Evolutionary conservation across 2,797 vertebrate genomes (phyloP).

Genomic region (Hyperoplus immaculatus): DNA sequence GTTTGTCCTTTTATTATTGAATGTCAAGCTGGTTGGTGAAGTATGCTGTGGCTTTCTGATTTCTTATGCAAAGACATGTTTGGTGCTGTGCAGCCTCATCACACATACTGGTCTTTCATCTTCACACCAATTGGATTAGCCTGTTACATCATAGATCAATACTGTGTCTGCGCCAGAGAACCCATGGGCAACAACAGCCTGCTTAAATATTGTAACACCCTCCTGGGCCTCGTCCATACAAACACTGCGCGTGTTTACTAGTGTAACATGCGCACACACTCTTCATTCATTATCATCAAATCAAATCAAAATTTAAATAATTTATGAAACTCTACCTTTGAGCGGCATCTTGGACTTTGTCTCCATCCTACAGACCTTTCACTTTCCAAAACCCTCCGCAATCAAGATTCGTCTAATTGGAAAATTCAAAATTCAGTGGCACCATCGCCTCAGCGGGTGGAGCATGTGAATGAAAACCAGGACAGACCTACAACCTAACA

Average conservation of each 20-base stretch:
- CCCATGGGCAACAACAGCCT: not conserved
- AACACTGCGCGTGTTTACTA: slow-evolving; percentile 1
- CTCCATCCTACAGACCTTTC: slow-evolving; percentile 23
- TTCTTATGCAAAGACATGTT: slow-evolving; percentile 2
- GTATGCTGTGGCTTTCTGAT: not conserved
- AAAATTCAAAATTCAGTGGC: slow-evolving; percentile 29
- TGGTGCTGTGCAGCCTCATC: slow-evolving; percentile 3
- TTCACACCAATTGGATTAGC: slow-evolving; percentile 35
- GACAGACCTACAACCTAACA: not conserved
- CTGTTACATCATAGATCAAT: slow-evolving; percentile 50
- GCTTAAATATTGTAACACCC: slow-evolving; percentile 42
- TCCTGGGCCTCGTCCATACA: slow-evolving; percentile 10
- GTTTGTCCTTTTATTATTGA: not conserved
- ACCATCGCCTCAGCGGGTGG: not conserved
- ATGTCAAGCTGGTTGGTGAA: not conserved
- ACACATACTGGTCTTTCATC: slow-evolving; percentile 20
- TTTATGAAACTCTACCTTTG: not conserved
- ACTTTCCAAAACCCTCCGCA: slow-evolving; percentile 17
- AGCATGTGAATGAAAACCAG: slow-evolving; percentile 5
- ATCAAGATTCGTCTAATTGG: slow-evolving; percentile 31
- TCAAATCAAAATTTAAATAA: not conserved
- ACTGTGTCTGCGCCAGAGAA: slow-evolving; percentile 36
- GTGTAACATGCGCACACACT: not conserved
- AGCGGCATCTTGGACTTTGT: slow-evolving; percentile 7
- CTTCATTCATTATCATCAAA: slow-evolving; percentile 6